Conservation (phyloP, 2,113 vertebrate genomes). For the Mellivora capensis region DNA sequence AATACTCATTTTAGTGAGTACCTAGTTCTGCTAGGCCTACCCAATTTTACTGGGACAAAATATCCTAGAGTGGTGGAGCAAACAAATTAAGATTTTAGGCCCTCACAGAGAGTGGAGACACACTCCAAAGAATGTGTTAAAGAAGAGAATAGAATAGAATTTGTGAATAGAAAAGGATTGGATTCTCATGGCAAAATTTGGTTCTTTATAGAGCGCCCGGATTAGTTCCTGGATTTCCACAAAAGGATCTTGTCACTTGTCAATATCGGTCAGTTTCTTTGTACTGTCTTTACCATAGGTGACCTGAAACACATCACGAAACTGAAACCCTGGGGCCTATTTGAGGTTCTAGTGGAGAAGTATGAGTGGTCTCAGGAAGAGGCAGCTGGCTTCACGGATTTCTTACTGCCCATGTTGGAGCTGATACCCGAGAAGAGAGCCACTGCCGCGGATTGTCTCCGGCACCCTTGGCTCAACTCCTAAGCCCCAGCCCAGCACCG, state of each 20-base stretch:
- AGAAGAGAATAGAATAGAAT: too few species aligned
- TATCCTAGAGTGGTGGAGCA: neutral
- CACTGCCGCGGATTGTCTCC: conserved; percentile 94
- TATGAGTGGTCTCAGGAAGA: conserved; percentile 96
- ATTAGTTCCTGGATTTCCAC: conserved; percentile 4
- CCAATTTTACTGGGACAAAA: neutral
- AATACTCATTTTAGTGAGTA: neutral
- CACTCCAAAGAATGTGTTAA: neutral
- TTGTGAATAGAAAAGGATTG: neutral
- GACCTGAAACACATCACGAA: conserved; percentile 98
- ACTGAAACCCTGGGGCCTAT: conserved; percentile 97
- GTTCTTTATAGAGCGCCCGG: neutral
- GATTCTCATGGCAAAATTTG: neutral
- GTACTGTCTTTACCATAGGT: conserved; percentile 80
- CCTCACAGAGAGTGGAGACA: neutral
- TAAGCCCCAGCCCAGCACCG: conserved; percentile 77
- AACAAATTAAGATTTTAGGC: neutral
- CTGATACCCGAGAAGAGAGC: conserved; percentile 94
- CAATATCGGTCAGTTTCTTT: neutral
- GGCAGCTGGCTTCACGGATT: conserved; percentile 92
- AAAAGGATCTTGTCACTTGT: neutral
- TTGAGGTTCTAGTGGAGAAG: conserved; percentile 95
- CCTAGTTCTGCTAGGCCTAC: neutral
- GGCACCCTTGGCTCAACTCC: conserved; percentile 92
- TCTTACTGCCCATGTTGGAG: conserved; percentile 97